Percentiles rank a stretch among this genome's conserved stretches.
Conservation (phyloP, 2,888 invertebrate genomes). For the Rhamnusium bicolor region DNA sequence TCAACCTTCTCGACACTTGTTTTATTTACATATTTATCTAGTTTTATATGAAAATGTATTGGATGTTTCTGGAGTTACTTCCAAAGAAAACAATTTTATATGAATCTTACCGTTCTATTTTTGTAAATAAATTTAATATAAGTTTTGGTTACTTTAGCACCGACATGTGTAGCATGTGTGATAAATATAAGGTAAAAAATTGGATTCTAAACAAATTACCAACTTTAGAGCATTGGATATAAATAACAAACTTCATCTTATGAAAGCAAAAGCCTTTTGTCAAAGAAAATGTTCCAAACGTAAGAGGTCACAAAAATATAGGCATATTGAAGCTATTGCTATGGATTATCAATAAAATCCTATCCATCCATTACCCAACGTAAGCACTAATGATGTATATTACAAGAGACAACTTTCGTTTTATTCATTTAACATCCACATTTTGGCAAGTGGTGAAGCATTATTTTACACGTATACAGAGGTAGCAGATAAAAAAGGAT, state of each 20-base stretch:
- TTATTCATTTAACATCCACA: slow-evolving; percentile 37
- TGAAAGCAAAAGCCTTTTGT: slow-evolving; percentile 22
- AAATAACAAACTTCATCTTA: slow-evolving; percentile 9
- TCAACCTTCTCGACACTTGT: too few species aligned
- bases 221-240: not conserved
- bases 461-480: slow-evolving; percentile 19
- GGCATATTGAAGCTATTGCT: too few species aligned
- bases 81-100: slow-evolving; percentile 35
- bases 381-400: too few species aligned
- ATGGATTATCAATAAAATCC: slow-evolving; percentile 44
- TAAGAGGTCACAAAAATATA: not conserved
- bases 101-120: too few species aligned
- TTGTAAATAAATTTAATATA: slow-evolving; percentile 55
- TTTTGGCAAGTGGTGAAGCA: not conserved
- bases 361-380: not conserved
- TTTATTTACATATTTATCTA: too few species aligned
- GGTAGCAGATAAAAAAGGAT: slow-evolving; percentile 12
- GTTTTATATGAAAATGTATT: slow-evolving; percentile 56
- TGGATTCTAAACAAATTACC: not conserved
- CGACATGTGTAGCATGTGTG: too few species aligned
- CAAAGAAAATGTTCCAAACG: slow-evolving; percentile 16
- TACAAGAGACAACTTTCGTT: slow-evolving; percentile 31
- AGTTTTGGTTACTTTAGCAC: slow-evolving; percentile 57
- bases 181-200: too few species aligned
- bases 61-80: too few species aligned